These are phyloP conservation scores for Muscicapa striata DNA, from an alignment of 2,797 vertebrate genomes.

Conservation along the genomic window DNA sequence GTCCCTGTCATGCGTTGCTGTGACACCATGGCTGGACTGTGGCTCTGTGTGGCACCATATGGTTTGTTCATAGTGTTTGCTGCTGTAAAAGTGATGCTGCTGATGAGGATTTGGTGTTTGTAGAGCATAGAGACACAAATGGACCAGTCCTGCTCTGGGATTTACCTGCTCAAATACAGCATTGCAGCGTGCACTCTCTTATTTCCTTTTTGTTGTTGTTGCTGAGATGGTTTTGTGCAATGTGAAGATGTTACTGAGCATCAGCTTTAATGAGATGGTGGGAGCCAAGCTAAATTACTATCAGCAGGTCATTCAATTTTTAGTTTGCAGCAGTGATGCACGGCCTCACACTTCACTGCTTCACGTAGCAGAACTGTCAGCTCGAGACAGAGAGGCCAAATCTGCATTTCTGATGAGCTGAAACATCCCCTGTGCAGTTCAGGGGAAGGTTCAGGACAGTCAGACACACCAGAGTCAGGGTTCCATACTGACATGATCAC, in stretches of 20 bases:
- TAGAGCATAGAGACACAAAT: background rate
- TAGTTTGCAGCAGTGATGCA: background rate
- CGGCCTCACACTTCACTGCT: background rate
- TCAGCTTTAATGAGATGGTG: background rate
- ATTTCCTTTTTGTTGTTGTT: background rate
- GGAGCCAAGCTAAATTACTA: background rate
- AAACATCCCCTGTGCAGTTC: background rate
- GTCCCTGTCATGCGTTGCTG: conserved; percentile 30
- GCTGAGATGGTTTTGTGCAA: background rate
- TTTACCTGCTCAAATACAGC: background rate
- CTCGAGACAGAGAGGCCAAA: background rate
- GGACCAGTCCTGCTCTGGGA: background rate
- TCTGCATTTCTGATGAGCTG: background rate
- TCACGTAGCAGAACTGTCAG: background rate
- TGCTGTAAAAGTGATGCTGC: conserved; percentile 29
- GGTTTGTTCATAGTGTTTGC: conserved; percentile 16
- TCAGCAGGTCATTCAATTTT: background rate
- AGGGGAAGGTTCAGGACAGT: background rate
- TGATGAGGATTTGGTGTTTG: background rate
- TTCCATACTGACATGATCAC: background rate
- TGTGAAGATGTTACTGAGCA: background rate
- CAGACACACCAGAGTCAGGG: background rate
- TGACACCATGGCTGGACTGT: conserved; percentile 19
- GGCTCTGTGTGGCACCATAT: conserved; percentile 15
- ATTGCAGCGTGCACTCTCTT: background rate